Percentiles rank a stretch among this genome's conserved stretches.
Conservation (phyloP, 2,888 invertebrate genomes). For the Tachina fera region DNA sequence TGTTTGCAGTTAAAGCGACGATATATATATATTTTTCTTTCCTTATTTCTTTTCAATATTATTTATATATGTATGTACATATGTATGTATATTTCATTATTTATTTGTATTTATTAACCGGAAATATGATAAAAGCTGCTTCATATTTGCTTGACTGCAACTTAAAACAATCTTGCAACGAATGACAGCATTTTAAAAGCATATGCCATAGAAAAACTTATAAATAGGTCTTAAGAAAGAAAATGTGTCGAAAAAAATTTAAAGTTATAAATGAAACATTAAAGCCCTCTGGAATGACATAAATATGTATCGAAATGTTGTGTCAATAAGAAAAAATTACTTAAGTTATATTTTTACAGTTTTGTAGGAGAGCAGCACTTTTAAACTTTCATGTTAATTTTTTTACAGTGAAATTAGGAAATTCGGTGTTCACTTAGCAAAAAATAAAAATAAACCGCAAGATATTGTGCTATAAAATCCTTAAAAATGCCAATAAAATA, state of each 20-base stretch:
- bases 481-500: no score
- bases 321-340: no score
- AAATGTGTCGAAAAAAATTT: neutral
- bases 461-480: no score
- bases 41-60: neutral
- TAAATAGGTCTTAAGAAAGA: neutral
- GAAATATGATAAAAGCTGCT: constrained; percentile 47
- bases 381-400: no score
- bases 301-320: no score
- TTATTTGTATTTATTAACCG: constrained; percentile 21
- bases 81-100: neutral
- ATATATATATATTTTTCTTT: neutral
- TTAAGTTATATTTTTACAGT: no score
- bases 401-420: no score
- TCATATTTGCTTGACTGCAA: neutral
- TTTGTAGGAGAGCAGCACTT: no score
- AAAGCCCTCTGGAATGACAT: no score
- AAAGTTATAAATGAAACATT: neutral
- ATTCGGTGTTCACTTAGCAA: no score
- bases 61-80: constrained; percentile 2
- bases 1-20: no score
- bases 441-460: no score
- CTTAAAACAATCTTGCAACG: constrained; percentile 5
- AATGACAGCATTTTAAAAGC: neutral
- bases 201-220: constrained; percentile 7